Evolutionary conservation across 2,113 vertebrate genomes (phyloP), one percentile per base, ranked within the genome.

Genomic region (Ophiodon elongatus): DNA sequence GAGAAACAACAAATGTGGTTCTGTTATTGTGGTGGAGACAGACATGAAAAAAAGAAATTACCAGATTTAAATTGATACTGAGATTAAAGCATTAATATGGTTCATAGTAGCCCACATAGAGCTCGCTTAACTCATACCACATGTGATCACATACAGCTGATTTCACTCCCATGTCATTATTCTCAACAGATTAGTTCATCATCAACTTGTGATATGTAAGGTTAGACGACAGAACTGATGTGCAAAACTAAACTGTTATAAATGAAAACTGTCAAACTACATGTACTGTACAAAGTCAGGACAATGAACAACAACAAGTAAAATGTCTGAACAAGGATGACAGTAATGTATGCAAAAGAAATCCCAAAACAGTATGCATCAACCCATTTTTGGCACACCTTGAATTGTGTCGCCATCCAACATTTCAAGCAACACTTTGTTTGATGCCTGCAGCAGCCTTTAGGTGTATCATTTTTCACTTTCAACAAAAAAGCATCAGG

Each of bases 1-100:
- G 60, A 64, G 74, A 85, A 86, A 80, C 79, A 86, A 80, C 79
- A 71, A 21, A 57, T 76, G 39, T 70, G 69, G 37, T 59, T 65
- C 52, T 79, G 76, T 73, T 52, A 72, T 87, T 80, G 79, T 82
- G 68, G 21, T 52, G 29, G 73, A 84, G 75, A 64, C 81, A 35
- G 78, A 31, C 25, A 29, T 33, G 52, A 15, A 15, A 33, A 65
- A 76, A 63, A 63, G 47, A 50, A 43, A 70, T 68, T 31, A 73
- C 50, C 33, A 79, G n/a, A 80, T 73, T n/a, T 68, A 31, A 70
- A 54, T 45, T n/a, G 45, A 80, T 15, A 25, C 56, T 59, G 10
- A 43, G 47, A 76, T 83, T 73, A 73, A 76, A 71, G 35, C 33
- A 69, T 65, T 76, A 29, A 56, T 33, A 77, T 54, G 37, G 11